These are phyloP conservation scores for Dendrolimus punctatus DNA, from an alignment of 1,140 invertebrate genomes.

Conservation along the genomic window DNA sequence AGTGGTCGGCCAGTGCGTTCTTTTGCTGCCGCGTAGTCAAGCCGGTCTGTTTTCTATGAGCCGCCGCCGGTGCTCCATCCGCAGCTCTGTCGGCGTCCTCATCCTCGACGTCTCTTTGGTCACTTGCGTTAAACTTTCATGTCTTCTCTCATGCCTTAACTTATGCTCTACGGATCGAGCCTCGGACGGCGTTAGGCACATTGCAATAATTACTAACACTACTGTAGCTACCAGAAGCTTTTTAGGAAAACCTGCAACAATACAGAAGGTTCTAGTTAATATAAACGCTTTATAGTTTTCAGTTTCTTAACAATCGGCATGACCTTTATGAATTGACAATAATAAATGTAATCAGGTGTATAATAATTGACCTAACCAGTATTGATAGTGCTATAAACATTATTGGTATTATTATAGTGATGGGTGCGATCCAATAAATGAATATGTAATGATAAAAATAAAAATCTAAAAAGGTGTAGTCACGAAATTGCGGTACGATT, in stretches of 20 bases:
- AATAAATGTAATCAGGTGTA: too few relatives aligned
- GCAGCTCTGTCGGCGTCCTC: slow-evolving; percentile 3
- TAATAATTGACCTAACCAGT: too few relatives aligned
- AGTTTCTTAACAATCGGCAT: too few relatives aligned
- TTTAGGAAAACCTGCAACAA: slow-evolving; percentile 66
- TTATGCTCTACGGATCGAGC: slow-evolving; percentile 30
- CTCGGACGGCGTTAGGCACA: slow-evolving; percentile 48
- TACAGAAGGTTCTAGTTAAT: slow-evolving; percentile 5
- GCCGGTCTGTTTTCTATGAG: slow-evolving; percentile 35
- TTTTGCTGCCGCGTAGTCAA: slow-evolving; percentile 28
- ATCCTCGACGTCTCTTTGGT: slow-evolving; percentile 20
- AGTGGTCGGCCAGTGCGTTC: slow-evolving; percentile 37
- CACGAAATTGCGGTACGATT: too few relatives aligned
- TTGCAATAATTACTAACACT: slow-evolving; percentile 49
- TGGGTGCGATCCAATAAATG: too few relatives aligned
- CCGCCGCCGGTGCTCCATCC: slow-evolving; percentile 33
- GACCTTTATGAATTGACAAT: too few relatives aligned
- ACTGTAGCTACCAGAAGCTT: slow-evolving; percentile 63
- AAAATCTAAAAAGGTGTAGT: too few relatives aligned
- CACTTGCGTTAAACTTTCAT: slow-evolving; percentile 13
- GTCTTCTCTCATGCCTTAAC: slow-evolving; percentile 18
- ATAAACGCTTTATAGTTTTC: too few relatives aligned
- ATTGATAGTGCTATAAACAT: too few relatives aligned
- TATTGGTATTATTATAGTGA: too few relatives aligned
- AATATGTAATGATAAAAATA: too few relatives aligned